phyloP scores from a whole-genome alignment of 2,888 invertebrate species.

The Cylindroiulus punctatus region DNA sequence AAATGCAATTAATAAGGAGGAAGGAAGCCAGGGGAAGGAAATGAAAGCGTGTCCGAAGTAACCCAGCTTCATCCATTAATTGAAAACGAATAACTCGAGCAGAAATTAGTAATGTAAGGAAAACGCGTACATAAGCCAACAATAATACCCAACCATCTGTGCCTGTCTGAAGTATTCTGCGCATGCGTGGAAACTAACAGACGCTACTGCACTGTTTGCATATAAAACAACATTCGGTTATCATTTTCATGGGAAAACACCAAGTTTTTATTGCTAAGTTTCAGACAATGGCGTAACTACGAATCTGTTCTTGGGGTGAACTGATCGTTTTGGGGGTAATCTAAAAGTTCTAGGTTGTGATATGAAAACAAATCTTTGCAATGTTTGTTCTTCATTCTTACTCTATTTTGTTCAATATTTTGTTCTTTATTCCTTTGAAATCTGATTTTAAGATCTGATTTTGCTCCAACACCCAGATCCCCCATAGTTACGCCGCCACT shows the following conservation, averaged over 20 bases:
- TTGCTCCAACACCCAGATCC: no score
- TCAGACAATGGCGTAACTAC: no score
- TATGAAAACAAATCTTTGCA: no score
- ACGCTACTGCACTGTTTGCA: background rate
- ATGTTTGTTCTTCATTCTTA: no score
- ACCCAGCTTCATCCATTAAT: constrained; percentile 21
- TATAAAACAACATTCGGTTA: background rate
- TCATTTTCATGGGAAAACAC: background rate
- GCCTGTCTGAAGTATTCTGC: background rate
- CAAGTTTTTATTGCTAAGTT: background rate
- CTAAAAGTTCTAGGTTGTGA: no score
- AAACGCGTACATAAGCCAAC: background rate
- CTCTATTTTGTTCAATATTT: no score
- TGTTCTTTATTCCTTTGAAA: no score
- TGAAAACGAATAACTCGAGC: constrained; percentile 38
- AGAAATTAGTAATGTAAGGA: constrained; percentile 38
- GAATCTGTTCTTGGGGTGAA: no score
- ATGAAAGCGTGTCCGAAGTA: constrained; percentile 35
- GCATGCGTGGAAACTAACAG: background rate
- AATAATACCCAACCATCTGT: constrained; percentile 19
- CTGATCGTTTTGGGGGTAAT: no score
- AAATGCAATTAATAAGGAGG: constrained; percentile 34
- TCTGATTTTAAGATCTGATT: no score
- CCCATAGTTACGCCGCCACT: no score
- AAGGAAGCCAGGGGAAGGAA: constrained; percentile 34